These are phyloP conservation scores for Sitta europaea DNA, from an alignment of 2,113 vertebrate species.

Conservation along the genomic window DNA sequence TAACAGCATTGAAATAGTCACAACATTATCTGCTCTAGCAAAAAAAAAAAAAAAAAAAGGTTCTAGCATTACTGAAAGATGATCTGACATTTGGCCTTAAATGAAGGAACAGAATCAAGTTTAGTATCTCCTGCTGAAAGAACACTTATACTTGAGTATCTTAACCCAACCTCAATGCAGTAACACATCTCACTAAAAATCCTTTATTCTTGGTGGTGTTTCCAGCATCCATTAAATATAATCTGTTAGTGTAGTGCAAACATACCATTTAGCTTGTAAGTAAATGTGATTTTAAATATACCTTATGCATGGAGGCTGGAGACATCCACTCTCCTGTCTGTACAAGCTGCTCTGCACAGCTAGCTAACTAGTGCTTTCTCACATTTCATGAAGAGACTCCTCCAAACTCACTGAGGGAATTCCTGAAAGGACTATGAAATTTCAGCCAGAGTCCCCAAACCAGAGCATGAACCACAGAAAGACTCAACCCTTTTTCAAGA, in stretches of 20 bases:
- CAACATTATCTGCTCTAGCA: not conserved
- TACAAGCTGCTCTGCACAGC: not conserved
- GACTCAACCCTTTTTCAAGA: not conserved
- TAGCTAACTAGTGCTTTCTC: not conserved
- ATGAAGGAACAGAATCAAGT: not conserved
- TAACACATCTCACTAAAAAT: not conserved
- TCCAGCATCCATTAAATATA: not conserved
- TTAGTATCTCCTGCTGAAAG: not conserved
- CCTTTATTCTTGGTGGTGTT: not conserved
- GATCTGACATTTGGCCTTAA: not conserved
- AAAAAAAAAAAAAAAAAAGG: not conserved
- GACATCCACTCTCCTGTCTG: not conserved
- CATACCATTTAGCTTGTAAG: not conserved
- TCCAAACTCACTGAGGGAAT: not conserved
- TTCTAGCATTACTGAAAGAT: not conserved
- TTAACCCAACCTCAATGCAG: not conserved
- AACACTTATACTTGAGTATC: rapidly evolving
- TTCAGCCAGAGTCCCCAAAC: not conserved
- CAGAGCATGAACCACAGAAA: not conserved
- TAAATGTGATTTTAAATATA: slow-evolving; percentile 14
- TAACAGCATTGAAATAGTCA: not conserved
- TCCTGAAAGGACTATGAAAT: not conserved
- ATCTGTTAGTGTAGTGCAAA: not conserved
- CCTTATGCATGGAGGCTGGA: not conserved
- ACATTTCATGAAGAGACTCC: not conserved